phyloP scores from a whole-genome alignment of 2,797 vertebrate genomes.

The Rousettus madagascariensis region DNA sequence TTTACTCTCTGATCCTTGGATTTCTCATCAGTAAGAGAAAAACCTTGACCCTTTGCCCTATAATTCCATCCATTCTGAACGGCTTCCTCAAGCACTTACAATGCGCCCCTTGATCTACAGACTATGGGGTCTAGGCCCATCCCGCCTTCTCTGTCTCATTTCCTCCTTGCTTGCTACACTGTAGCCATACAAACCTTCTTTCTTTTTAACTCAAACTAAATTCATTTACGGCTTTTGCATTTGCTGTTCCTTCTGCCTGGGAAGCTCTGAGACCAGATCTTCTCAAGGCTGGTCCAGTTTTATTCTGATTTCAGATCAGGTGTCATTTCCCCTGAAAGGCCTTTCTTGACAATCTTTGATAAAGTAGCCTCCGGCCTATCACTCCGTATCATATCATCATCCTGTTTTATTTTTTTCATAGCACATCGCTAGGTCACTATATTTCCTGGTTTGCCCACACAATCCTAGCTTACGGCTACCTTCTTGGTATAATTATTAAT shows the following conservation, averaged over 20 bases:
- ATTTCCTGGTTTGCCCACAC: background rate
- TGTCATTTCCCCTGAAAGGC: background rate
- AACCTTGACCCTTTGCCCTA: background rate
- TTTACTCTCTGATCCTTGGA: background rate
- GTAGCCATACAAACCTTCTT: background rate
- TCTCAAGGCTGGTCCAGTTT: background rate
- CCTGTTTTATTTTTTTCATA: background rate
- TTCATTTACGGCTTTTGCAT: background rate
- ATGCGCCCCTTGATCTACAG: background rate
- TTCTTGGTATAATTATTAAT: background rate
- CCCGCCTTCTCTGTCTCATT: background rate
- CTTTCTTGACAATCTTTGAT: background rate
- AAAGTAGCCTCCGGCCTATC: background rate
- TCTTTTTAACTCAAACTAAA: background rate
- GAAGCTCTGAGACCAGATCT: background rate
- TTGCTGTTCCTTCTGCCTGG: background rate
- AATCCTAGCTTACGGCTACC: background rate
- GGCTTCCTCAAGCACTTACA: background rate
- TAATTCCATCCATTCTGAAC: background rate
- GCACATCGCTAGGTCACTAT: background rate
- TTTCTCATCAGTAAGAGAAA: conserved; percentile 1
- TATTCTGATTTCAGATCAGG: background rate
- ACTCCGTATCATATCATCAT: background rate
- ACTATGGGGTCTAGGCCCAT: fast-evolving
- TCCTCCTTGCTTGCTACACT: background rate